Percentiles rank a stretch among this genome's conserved stretches.
Conservation (phyloP, 2,888 invertebrate species). For the Lamproptera curius region DNA sequence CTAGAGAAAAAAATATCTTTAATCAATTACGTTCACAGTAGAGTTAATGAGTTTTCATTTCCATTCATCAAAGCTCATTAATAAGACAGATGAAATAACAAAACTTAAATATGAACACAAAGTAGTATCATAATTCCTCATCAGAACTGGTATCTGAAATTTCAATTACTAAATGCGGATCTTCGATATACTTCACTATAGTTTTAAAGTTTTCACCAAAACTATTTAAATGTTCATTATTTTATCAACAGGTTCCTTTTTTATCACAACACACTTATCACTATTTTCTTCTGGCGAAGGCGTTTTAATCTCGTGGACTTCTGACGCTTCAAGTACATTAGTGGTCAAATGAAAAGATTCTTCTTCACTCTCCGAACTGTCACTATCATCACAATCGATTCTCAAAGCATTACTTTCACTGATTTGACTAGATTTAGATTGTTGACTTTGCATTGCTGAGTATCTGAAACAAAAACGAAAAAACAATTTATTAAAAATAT, state of each 20-base stretch:
- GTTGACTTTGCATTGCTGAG: conserved; percentile 24
- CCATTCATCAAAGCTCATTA: too few species aligned
- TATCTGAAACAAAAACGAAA: conserved; percentile 25
- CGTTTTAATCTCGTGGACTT: not conserved
- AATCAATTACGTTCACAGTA: too few species aligned
- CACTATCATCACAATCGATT: not conserved
- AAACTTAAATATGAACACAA: too few species aligned
- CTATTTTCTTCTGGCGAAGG: not conserved
- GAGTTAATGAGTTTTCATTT: too few species aligned
- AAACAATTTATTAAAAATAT: not conserved
- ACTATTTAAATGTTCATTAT: conserved; percentile 13
- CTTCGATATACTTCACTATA: conserved; percentile 44
- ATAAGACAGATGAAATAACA: too few species aligned
- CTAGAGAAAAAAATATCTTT: too few species aligned
- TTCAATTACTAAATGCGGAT: conserved; percentile 51
- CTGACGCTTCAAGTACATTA: conserved; percentile 5
- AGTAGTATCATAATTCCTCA: conserved; percentile 25
- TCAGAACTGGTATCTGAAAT: conserved; percentile 53
- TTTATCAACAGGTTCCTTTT: too few species aligned
- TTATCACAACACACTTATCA: too few species aligned
- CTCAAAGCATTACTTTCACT: not conserved
- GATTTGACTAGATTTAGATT: not conserved
- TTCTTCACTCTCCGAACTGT: not conserved
- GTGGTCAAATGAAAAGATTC: not conserved
- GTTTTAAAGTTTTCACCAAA: conserved; percentile 34